These are phyloP conservation scores for Cepphus grylle DNA, from an alignment of 2,113 vertebrate genomes.

Conservation along the genomic window DNA sequence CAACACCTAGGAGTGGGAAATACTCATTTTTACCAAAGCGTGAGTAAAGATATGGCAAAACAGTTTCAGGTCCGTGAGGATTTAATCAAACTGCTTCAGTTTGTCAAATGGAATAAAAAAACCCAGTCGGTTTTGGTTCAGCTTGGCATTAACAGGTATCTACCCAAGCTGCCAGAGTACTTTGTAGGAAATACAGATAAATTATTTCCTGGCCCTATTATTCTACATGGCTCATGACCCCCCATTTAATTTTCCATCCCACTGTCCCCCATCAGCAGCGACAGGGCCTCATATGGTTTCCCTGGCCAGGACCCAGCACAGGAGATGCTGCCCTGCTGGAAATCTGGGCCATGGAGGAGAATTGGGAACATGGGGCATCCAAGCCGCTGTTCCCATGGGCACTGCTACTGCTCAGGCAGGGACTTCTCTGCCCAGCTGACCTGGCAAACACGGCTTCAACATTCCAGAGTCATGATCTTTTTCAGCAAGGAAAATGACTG, in stretches of 20 bases:
- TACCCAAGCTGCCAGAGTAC: not conserved
- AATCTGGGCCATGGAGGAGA: not conserved
- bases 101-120: not conserved
- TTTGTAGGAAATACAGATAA: not conserved
- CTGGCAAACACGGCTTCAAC: not conserved
- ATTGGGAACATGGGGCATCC: not conserved
- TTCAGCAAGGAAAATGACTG: not conserved
- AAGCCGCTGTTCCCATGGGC: not conserved
- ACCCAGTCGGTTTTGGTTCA: not conserved
- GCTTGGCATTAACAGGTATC: not conserved
- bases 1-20: not conserved
- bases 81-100: not conserved
- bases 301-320: not conserved
- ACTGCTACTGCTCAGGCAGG: not conserved
- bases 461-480: not conserved
- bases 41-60: not conserved
- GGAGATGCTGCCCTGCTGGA: not conserved
- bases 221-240: not conserved
- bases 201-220: not conserved
- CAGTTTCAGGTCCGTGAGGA: not conserved
- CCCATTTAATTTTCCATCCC: not conserved
- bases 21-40: not conserved
- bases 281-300: not conserved
- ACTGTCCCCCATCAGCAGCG: rapidly evolving
- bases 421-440: not conserved